These are phyloP conservation scores for Eilema depressum DNA, from an alignment of 2,888 invertebrate species.

Conservation along the genomic window DNA sequence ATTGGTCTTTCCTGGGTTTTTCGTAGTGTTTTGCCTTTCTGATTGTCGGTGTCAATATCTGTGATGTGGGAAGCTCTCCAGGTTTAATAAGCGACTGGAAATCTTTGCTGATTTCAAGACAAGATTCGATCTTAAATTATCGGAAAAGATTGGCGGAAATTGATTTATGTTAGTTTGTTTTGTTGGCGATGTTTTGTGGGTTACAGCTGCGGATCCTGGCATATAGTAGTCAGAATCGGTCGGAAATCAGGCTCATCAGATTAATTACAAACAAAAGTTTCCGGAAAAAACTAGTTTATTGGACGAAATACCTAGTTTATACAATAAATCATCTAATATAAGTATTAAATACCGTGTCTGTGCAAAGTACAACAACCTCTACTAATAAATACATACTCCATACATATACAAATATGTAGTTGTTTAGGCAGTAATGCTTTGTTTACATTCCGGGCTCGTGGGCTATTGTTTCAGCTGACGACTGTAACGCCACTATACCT, in stretches of 20 bases:
- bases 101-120: background rate
- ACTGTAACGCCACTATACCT: constrained; percentile 21
- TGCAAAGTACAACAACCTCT: constrained; percentile 23
- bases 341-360: constrained; percentile 4
- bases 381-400: constrained; percentile 33
- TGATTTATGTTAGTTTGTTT: no score
- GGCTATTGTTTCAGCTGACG: constrained; percentile 44
- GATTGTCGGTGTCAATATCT: no score
- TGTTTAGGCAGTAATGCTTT: constrained; percentile 32
- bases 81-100: background rate
- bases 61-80: no score
- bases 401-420: constrained; percentile 47
- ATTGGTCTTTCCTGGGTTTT: no score
- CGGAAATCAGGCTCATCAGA: background rate
- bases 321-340: background rate
- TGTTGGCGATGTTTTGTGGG: background rate
- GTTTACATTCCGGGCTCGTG: constrained; percentile 48
- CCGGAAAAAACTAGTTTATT: background rate
- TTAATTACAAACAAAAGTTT: background rate
- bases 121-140: background rate
- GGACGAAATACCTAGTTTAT: background rate
- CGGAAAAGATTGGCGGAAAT: no score
- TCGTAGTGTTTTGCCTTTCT: no score
- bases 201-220: background rate
- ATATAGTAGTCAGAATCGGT: background rate